Evolutionary conservation across 2,888 invertebrate species (phyloP).

Genomic region (Philonicus albiceps): DNA sequence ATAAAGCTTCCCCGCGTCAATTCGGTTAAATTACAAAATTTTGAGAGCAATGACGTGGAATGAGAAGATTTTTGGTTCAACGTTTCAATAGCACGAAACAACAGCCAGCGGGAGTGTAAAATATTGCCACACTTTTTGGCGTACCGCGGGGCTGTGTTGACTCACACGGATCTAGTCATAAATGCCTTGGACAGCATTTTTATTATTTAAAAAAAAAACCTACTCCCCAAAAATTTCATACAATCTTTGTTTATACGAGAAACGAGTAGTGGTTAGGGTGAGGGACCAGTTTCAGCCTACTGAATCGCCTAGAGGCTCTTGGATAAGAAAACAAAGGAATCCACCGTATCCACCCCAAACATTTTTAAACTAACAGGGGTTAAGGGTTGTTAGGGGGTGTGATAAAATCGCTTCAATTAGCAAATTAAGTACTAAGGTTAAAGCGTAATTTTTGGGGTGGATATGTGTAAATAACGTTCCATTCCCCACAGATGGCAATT

Average conservation of each 20-base stretch:
- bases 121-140: not conserved
- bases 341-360: conserved; percentile 2
- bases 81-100: conserved; percentile 50
- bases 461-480: not conserved
- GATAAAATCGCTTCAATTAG: conserved; percentile 48
- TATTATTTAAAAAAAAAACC: conserved; percentile 29
- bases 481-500: not conserved
- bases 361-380: conserved; percentile 5
- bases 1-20: not conserved
- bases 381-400: conserved; percentile 39
- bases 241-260: not conserved
- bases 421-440: conserved; percentile 38
- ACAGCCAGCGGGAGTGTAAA: conserved; percentile 45
- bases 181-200: conserved; percentile 1
- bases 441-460: not conserved
- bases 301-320: not conserved
- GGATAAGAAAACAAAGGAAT: conserved; percentile 33
- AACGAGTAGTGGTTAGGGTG: not conserved
- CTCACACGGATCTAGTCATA: not conserved
- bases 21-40: conserved; percentile 21
- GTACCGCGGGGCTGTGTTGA: not conserved
- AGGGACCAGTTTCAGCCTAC: conserved; percentile 4
- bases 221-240: not conserved
- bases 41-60: conserved; percentile 61
- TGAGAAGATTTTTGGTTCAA: conserved; percentile 63